A percentile compares a stretch with the other conserved stretches of the same genome.
Evolutionary conservation across 2,113 vertebrate species (phyloP).

Genomic region (Myodes glareolus): DNA sequence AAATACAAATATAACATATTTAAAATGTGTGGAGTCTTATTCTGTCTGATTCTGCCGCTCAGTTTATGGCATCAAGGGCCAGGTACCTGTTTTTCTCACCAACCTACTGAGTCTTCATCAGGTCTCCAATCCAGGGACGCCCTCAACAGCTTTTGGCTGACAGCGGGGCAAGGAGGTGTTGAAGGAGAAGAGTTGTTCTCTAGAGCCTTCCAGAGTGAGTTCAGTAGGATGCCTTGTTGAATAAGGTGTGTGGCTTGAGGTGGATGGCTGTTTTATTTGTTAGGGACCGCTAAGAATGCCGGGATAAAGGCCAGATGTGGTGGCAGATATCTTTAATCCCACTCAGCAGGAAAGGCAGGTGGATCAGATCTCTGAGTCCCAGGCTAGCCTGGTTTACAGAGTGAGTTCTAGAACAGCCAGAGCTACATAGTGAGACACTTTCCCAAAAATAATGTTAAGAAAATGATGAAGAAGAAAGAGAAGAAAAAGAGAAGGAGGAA

Average conservation of each 20-base stretch:
- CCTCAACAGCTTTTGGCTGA: neutral
- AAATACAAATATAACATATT: neutral
- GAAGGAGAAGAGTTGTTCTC: neutral
- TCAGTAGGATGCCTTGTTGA: neutral
- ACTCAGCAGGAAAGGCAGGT: neutral
- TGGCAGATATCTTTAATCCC: neutral
- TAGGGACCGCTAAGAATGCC: neutral
- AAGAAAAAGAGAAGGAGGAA: neutral
- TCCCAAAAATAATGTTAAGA: neutral
- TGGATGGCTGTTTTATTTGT: neutral
- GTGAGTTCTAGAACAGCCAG: neutral
- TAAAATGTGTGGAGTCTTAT: neutral
- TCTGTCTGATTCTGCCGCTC: neutral
- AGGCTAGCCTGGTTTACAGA: neutral
- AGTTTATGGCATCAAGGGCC: neutral
- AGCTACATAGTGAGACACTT: neutral
- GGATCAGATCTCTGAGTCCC: neutral
- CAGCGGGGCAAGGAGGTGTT: neutral
- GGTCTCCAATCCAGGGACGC: rapidly evolving
- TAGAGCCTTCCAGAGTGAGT: neutral
- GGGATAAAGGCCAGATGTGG: neutral
- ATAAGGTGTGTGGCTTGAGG: rapidly evolving
- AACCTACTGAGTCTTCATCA: neutral
- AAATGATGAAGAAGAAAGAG: too few species aligned
- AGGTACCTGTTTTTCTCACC: neutral